These are phyloP conservation scores for Rhynchomys soricoides DNA, from an alignment of 2,113 vertebrate species.

Conservation along the genomic window DNA sequence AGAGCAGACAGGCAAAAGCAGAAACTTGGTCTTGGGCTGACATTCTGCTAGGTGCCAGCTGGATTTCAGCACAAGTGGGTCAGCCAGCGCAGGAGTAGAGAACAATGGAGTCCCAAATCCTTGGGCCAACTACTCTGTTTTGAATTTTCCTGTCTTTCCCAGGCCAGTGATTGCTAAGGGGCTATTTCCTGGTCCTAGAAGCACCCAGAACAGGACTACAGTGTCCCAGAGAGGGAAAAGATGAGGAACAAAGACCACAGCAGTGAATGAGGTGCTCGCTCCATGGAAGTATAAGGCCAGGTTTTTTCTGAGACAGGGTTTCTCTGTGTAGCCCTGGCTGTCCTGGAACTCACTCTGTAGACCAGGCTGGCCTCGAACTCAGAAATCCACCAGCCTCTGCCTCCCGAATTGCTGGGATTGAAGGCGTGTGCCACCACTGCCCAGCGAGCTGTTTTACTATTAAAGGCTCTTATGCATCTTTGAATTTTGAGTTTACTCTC, in stretches of 20 bases:
- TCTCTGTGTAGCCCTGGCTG: no score
- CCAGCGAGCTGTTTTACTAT: not conserved
- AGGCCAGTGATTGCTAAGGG: not conserved
- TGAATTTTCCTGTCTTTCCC: not conserved
- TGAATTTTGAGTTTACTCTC: constrained; percentile 2
- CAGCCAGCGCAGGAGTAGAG: not conserved
- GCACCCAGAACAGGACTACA: not conserved
- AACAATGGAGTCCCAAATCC: not conserved
- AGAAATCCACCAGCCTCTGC: no score
- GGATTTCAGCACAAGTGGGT: not conserved
- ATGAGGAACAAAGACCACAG: not conserved
- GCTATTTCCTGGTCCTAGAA: not conserved
- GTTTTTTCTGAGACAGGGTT: no score
- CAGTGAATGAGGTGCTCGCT: not conserved
- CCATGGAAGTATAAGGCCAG: not conserved
- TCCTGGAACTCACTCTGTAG: no score
- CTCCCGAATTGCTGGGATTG: no score
- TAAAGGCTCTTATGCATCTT: not conserved
- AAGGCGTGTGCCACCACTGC: no score
- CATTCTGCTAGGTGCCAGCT: not conserved
- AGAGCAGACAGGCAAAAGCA: not conserved
- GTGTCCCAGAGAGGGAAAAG: not conserved
- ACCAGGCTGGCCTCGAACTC: no score
- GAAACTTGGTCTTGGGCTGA: not conserved
- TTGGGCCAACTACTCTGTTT: not conserved